phyloP scores from a whole-genome alignment of 1,140 invertebrate genomes.

The Drosophila gunungcola region DNA sequence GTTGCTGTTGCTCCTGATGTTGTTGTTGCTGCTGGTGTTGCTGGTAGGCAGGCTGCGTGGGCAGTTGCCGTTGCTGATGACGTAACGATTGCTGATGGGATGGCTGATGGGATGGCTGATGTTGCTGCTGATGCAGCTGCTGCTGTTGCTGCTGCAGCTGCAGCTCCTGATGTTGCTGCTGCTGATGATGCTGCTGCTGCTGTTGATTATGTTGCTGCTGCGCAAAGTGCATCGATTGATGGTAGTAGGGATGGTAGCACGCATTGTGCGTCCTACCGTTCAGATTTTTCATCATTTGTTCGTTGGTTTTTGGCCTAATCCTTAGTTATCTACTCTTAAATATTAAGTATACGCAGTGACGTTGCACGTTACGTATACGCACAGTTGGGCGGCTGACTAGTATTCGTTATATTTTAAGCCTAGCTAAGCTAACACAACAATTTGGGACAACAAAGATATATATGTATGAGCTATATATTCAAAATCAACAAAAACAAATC shows the following conservation, averaged over 20 bases:
- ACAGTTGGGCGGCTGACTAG: slow-evolving; percentile 71
- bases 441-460: slow-evolving; percentile 58
- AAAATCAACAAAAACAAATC: slow-evolving; percentile 53
- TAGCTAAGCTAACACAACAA: slow-evolving; percentile 50
- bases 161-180: slow-evolving; percentile 46
- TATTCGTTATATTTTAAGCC: slow-evolving; percentile 40
- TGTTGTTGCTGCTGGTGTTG: slow-evolving; percentile 41
- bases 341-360: slow-evolving; percentile 68
- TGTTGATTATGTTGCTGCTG: slow-evolving; percentile 52
- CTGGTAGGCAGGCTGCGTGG: slow-evolving; percentile 38
- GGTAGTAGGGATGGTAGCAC: slow-evolving; percentile 75
- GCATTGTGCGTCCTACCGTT: slow-evolving; percentile 77
- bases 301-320: slow-evolving; percentile 1
- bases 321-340: slow-evolving; percentile 53
- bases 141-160: slow-evolving; percentile 58
- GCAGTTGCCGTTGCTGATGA: slow-evolving; percentile 62
- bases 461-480: slow-evolving; percentile 15
- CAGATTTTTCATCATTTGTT: slow-evolving; percentile 78
- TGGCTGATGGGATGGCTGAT: slow-evolving; percentile 47
- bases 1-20: slow-evolving; percentile 41
- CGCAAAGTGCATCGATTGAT: slow-evolving; percentile 60
- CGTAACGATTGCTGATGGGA: slow-evolving; percentile 58
- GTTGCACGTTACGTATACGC: slow-evolving; percentile 71
- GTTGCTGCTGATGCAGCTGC: slow-evolving; percentile 27
- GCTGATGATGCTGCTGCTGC: slow-evolving; percentile 43